A percentile compares a stretch with the other conserved stretches of the same genome.
Evolutionary conservation across 1,140 invertebrate genomes (phyloP).

Genomic region (Sitobion miscanthi): DNA sequence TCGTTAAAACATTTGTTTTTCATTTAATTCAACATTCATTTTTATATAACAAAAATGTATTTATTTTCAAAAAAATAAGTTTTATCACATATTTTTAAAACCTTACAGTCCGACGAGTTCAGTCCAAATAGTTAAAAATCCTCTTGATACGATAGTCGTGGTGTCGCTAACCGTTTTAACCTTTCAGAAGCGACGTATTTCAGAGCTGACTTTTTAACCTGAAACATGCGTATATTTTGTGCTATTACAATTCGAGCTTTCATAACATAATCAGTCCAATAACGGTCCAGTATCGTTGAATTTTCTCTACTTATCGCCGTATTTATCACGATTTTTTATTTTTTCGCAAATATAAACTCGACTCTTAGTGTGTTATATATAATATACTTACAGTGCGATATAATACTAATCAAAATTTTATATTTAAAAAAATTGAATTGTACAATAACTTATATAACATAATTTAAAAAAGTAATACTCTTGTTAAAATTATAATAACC

Average conservation of each 20-base stretch:
- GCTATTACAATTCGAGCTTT: neutral
- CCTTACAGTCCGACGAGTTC: too few species aligned
- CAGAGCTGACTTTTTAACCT: slow-evolving; percentile 4
- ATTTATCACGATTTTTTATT: neutral
- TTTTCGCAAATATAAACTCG: neutral
- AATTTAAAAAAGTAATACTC: too few species aligned
- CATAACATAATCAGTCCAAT: neutral
- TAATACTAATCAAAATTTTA: too few species aligned
- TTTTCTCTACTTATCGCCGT: neutral
- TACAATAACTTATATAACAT: too few species aligned
- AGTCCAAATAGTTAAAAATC: neutral
- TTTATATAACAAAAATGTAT: too few species aligned
- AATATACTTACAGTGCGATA: neutral
- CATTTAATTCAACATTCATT: too few species aligned
- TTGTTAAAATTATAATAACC: too few species aligned
- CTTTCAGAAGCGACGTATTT: neutral
- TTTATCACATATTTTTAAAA: too few species aligned
- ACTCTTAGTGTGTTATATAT: neutral
- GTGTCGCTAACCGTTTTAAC: neutral
- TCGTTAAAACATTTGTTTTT: too few species aligned
- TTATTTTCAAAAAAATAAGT: too few species aligned
- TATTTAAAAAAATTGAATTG: too few species aligned
- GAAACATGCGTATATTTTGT: neutral
- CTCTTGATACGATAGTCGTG: neutral
- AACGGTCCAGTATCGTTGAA: neutral